Evolutionary conservation across 2,113 vertebrate genomes (phyloP).

Genomic region (Tragelaphus scriptus): DNA sequence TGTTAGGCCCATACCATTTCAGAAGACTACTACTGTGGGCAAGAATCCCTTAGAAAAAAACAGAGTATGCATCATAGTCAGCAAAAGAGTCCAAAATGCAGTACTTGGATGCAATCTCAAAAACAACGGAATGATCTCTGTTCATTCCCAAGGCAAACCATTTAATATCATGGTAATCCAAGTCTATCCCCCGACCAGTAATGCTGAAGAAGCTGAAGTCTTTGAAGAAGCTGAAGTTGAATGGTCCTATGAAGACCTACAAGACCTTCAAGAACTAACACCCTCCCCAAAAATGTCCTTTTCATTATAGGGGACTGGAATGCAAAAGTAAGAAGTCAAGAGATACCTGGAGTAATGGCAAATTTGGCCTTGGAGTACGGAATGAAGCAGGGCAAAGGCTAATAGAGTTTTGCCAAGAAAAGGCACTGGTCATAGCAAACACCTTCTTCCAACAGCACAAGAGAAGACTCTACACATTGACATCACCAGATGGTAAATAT

Average conservation of each 20-base stretch:
- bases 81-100: not conserved
- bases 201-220: too few species aligned
- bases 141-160: not conserved
- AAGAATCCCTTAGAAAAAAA: not conserved
- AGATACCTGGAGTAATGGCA: not conserved
- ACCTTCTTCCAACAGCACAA: not conserved
- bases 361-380: not conserved
- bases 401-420: not conserved
- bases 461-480: not conserved
- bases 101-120: not conserved
- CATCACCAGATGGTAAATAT: not conserved
- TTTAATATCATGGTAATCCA: not conserved
- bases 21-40: not conserved
- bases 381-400: not conserved
- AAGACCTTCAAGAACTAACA: not conserved
- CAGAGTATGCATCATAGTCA: not conserved
- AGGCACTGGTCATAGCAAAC: not conserved
- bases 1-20: not conserved
- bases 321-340: not conserved
- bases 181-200: not conserved
- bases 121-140: not conserved
- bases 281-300: not conserved
- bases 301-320: not conserved
- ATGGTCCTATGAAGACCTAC: not conserved
- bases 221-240: not conserved